Percentiles rank a stretch among this genome's conserved stretches.
Conservation (phyloP, 2,113 vertebrate genomes). For the Ictidomys tridecemlineatus region DNA sequence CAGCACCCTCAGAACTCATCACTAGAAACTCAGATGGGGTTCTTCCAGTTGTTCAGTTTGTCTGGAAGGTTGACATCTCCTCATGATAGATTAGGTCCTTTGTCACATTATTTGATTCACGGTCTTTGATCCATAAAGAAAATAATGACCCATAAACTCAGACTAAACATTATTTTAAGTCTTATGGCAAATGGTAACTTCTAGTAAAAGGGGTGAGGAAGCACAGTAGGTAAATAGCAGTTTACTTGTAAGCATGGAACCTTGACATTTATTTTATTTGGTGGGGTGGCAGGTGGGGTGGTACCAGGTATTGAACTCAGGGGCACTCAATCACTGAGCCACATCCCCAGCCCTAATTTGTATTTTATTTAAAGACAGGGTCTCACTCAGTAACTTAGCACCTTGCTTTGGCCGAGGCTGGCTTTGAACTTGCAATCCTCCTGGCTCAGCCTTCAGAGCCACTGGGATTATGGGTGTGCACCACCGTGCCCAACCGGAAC, state of each 20-base stretch:
- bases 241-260: slow-evolving; percentile 15
- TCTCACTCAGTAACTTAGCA: no score
- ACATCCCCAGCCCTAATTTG: no score
- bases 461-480: no score
- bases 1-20: not conserved
- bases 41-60: not conserved
- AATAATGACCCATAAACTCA: not conserved
- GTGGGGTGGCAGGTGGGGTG: no score
- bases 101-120: slow-evolving; percentile 37
- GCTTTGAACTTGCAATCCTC: no score
- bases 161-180: not conserved
- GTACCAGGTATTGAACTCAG: no score
- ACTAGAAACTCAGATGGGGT: not conserved
- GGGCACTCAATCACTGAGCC: no score
- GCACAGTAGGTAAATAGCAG: not conserved
- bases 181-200: not conserved
- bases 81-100: not conserved
- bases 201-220: not conserved
- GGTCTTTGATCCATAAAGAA: not conserved
- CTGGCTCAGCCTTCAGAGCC: no score
- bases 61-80: slow-evolving; percentile 41
- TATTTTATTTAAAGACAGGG: no score
- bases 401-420: no score
- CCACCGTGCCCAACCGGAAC: not conserved
- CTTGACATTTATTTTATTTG: not conserved